These are phyloP conservation scores for Sebastiscus tertius DNA, from an alignment of 2,797 vertebrate species.

Conservation along the genomic window DNA sequence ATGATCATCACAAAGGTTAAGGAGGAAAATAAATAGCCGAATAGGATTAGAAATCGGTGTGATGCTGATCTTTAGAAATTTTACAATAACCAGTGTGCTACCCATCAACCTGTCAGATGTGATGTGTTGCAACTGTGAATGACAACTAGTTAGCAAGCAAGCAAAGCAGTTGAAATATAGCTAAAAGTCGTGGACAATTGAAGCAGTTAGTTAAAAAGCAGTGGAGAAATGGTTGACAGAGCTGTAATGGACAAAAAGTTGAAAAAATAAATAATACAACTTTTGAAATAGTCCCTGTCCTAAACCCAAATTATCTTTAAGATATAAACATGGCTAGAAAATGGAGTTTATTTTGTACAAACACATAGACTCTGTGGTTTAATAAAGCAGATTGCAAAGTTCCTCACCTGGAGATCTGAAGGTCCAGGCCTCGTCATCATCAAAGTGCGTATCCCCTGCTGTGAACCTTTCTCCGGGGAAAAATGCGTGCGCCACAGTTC, in stretches of 20 bases:
- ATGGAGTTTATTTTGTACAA: background rate
- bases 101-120: background rate
- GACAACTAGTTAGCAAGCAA: background rate
- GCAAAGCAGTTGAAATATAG: background rate
- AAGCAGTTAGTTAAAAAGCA: background rate
- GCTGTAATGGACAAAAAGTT: background rate
- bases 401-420: slow-evolving; percentile 93
- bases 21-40: background rate
- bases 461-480: slow-evolving; percentile 91
- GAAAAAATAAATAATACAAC: background rate
- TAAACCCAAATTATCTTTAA: background rate
- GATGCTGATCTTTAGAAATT: background rate
- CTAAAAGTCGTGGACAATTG: background rate
- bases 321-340: background rate
- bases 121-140: background rate
- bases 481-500: slow-evolving; percentile 95
- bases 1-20: too few relatives aligned
- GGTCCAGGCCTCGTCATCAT: slow-evolving; percentile 95
- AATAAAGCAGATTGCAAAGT: background rate
- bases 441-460: slow-evolving; percentile 94
- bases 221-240: background rate
- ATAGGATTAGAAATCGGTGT: background rate
- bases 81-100: background rate
- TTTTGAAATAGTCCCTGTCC: background rate
- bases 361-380: background rate